A percentile compares a stretch with the other conserved stretches of the same genome.
These are phyloP conservation scores for Ailurus styani DNA, from an alignment of 2,113 vertebrate species.

Conservation along the genomic window DNA sequence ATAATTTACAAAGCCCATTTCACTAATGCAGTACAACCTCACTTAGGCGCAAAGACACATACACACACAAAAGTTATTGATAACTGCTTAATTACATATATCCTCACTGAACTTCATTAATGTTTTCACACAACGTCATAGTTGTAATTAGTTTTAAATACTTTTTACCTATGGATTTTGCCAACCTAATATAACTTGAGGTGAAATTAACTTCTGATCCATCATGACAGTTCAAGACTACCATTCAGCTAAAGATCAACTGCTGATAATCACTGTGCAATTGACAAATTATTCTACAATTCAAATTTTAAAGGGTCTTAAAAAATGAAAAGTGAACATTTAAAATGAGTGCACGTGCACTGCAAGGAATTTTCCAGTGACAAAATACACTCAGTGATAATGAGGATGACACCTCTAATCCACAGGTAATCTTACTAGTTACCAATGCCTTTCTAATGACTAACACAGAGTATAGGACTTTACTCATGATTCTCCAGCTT, in stretches of 20 bases:
- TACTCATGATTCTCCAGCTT: not conserved
- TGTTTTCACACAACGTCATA: not conserved
- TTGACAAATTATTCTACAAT: not conserved
- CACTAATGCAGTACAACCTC: not conserved
- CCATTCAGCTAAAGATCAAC: not conserved
- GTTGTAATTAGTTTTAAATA: not conserved
- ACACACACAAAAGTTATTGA: not conserved
- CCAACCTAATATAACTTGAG: not conserved
- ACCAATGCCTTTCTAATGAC: not conserved
- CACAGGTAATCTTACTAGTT: not conserved
- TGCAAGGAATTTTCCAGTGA: not conserved
- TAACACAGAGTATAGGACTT: not conserved
- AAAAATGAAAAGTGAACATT: not conserved
- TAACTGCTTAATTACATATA: not conserved
- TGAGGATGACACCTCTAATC: not conserved
- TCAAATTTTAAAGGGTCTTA: not conserved
- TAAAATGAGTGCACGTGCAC: not conserved
- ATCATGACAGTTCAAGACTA: not conserved
- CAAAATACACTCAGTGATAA: not conserved
- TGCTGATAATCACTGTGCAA: not conserved
- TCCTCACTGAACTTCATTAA: not conserved
- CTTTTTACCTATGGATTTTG: not conserved
- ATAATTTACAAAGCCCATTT: not conserved
- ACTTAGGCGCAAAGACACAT: not conserved
- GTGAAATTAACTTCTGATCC: conserved; percentile 13